These are phyloP conservation scores for Pterobdella sp. DNA, from an alignment of 2,888 invertebrate genomes.

Conservation along the genomic window DNA sequence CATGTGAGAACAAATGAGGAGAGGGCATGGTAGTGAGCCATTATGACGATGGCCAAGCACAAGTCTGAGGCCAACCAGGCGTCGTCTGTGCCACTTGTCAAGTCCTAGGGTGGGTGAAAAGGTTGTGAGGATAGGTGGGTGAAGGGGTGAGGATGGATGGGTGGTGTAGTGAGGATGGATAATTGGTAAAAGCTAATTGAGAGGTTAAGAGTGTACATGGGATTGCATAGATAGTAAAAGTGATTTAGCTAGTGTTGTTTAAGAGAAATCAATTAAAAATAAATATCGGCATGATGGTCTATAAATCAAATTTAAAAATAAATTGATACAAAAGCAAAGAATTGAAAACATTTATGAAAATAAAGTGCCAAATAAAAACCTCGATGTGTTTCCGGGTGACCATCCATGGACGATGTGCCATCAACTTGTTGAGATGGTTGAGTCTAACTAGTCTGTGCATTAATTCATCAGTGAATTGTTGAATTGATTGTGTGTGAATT, in stretches of 20 bases:
- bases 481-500: too few relatives aligned
- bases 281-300: too few relatives aligned
- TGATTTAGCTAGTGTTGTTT: neutral
- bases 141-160: neutral
- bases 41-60: conserved; percentile 72
- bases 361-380: neutral
- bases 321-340: neutral
- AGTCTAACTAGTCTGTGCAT: conserved; percentile 5
- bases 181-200: neutral
- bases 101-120: conserved; percentile 40
- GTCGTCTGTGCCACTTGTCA: conserved; percentile 43
- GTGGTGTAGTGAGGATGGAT: neutral
- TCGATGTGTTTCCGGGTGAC: conserved; percentile 15
- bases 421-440: conserved; percentile 18
- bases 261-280: neutral
- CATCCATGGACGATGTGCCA: conserved; percentile 28
- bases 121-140: neutral
- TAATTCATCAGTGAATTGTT: too few relatives aligned
- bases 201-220: neutral
- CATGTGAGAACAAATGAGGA: conserved; percentile 78
- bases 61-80: conserved; percentile 67
- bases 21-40: conserved; percentile 77
- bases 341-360: neutral
- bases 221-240: neutral
- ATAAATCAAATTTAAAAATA: too few relatives aligned